phyloP scores from a whole-genome alignment of 2,113 vertebrate genomes.

The Oriolus oriolus region DNA sequence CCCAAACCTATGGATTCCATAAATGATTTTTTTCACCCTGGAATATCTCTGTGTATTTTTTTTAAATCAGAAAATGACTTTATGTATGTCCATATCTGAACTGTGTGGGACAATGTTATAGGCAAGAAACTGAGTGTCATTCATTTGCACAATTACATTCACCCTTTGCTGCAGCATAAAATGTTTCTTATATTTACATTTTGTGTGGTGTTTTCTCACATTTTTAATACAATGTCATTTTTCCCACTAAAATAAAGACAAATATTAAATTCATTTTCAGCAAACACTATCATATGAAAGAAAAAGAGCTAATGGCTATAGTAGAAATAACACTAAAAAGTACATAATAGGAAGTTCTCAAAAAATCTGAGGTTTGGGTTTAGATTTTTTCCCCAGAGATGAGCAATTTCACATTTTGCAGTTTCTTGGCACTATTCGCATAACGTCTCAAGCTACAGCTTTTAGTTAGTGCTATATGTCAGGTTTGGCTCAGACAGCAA shows the following conservation, averaged over 20 bases:
- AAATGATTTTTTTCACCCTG: neutral
- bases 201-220: neutral
- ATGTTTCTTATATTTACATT: neutral
- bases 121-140: neutral
- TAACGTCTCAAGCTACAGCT: neutral
- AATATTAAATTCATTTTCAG: slow-evolving; percentile 14
- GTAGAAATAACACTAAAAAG: neutral
- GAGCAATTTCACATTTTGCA: neutral
- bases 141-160: neutral
- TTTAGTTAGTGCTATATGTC: neutral
- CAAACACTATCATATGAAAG: neutral
- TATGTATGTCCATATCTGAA: neutral
- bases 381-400: neutral
- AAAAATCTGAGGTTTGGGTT: neutral
- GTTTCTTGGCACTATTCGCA: neutral
- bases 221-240: neutral
- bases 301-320: neutral
- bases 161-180: neutral
- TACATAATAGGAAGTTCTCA: neutral
- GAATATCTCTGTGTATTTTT: neutral
- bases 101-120: neutral
- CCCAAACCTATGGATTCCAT: neutral
- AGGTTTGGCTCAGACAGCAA: neutral
- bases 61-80: neutral
- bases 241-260: neutral